These are phyloP conservation scores for Callipepla californica DNA, from an alignment of 2,113 vertebrate genomes.

Conservation along the genomic window DNA sequence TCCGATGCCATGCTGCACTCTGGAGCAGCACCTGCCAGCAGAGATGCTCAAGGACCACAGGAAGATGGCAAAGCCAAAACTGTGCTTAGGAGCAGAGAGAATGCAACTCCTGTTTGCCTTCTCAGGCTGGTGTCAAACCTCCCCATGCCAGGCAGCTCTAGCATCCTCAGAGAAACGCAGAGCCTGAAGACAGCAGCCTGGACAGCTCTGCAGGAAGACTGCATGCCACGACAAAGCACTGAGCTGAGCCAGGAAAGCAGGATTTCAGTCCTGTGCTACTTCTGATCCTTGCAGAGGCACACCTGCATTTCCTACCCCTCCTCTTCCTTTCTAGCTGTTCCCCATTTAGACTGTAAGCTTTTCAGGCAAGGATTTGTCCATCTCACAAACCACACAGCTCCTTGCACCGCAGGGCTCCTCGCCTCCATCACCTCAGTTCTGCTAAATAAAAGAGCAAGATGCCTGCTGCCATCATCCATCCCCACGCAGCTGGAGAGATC, in stretches of 20 bases:
- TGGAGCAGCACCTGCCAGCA: slow-evolving; percentile 9
- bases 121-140: not conserved
- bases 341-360: slow-evolving; percentile 57
- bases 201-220: not conserved
- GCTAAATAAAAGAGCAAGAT: slow-evolving; percentile 32
- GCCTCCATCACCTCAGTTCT: slow-evolving; percentile 19
- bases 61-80: not conserved
- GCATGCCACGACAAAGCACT: not conserved
- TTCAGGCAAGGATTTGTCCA: slow-evolving; percentile 53
- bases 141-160: not conserved
- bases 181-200: not conserved
- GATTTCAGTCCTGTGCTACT: not conserved
- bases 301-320: not conserved
- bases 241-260: not conserved
- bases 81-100: not conserved
- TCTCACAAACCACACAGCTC: not conserved
- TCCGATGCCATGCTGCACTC: rapidly evolving
- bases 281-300: not conserved
- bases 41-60: slow-evolving; percentile 30
- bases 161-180: not conserved
- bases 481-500: not conserved
- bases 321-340: not conserved
- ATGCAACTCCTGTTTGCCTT: not conserved
- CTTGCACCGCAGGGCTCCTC: not conserved
- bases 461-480: slow-evolving; percentile 28